Base-by-base conservation (phyloP, 2,888 invertebrate genomes). In the Syrphus vitripennis region DNA sequence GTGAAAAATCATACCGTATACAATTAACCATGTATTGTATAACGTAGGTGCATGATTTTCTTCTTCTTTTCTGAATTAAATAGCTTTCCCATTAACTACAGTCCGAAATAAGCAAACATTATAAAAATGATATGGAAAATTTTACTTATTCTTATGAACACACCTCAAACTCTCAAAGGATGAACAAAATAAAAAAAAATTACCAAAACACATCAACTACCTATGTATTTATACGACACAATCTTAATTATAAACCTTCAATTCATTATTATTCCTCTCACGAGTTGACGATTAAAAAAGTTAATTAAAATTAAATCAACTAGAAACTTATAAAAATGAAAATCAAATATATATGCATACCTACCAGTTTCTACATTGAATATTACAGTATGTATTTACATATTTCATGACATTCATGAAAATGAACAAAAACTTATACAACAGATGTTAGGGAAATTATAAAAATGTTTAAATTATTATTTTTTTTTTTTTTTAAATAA, bases 391-490 rank as follows among this genome's bases (percentile, higher is more conserved):
- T n/a, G n/a, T n/a, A n/a, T n/a, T n/a, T n/a, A n/a, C 21, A n/a
- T n/a, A n/a, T n/a, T n/a, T 24, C 31, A 48, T 48, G 57, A 40
- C 55, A 14, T 24, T 4, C 4, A 59, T 65, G n/a, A 40, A n/a
- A 29, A 26, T 10, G 29, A 16, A 5, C 26, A 16, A 69, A 40
- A 72, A 45, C 29, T 19, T 37, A 57, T 24, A 42, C 70, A 71
- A 63, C 67, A 67, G 50, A 48, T 67, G 78, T 80, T 72, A 3
- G n/a, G n/a, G n/a, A n/a, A n/a, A n/a, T n/a, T n/a, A n/a, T n/a
- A n/a, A n/a, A n/a, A n/a, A n/a, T n/a, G n/a, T n/a, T n/a, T n/a
- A n/a, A n/a, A n/a, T n/a, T n/a, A n/a, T n/a, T n/a, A n/a, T n/a
- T n/a, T n/a, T n/a, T n/a, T n/a, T n/a, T n/a, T n/a, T n/a, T n/a